Evolutionary conservation across 2,888 invertebrate species (phyloP), one percentile per base, ranked within the genome.

Genomic region (Chalcosyrphus nemorum): DNA sequence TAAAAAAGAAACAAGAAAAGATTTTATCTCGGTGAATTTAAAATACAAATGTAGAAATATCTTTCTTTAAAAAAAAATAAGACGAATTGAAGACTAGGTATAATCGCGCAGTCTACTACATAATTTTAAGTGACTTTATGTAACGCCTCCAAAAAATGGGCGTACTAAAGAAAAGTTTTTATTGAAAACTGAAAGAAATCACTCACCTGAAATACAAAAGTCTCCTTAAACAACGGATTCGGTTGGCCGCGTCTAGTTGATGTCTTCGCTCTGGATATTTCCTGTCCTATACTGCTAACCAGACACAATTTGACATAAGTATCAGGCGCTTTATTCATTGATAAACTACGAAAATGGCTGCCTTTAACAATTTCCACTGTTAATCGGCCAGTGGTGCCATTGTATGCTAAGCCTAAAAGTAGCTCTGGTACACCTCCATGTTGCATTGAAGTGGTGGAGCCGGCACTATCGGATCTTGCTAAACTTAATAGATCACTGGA

Each of bases 211-310:
- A 98, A 98, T 92, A 98, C 96, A 91, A 98, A 98, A 2, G 97
- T 97, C 92, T 98, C 98, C 92, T 98, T 98, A 91, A 97, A 98
- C 9, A 98, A 94, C 41, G 98, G 98, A 93, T 98, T 98, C 56
- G 98, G 98, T 92, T 98, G 98, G 9, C 97, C 97, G 61, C 98
- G 94, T 86, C 97, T 93, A 11, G 98, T 95, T 66, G 97, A 97
- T 38, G 98, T 98, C 93, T 98, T 98, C 90, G 97, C 96, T 86
- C 97, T 94, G 0, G 97, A 96, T 92, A 98, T 95, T 92, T 98
- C 98, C 92, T 97, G 96, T 15, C 98, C 97, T 87, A 96, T 96
- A 88, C 97, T 97, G 91, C 97, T 97, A 88, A 98, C 96, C 89
- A 98, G 93, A 88, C 96, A 95, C 87, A 98, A 92, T 92, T 98